A percentile compares a stretch with the other conserved stretches of the same genome.
phyloP scores from a whole-genome alignment of 2,888 invertebrate species.

The Ophion ventricosus region DNA sequence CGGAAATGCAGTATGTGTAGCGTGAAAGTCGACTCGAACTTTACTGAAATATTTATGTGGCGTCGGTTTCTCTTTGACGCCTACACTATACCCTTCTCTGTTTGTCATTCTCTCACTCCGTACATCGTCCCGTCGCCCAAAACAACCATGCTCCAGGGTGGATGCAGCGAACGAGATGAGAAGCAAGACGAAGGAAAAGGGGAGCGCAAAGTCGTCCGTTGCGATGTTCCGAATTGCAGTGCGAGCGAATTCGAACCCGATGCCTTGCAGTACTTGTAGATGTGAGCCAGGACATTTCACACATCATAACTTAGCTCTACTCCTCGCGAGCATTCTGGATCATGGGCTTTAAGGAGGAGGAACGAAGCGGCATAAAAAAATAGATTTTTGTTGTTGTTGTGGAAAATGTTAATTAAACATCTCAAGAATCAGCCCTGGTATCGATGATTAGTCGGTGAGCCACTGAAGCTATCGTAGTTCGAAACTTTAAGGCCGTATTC shows the following conservation, averaged over 20 bases:
- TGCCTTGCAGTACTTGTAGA: too few relatives aligned
- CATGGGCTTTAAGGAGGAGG: too few relatives aligned
- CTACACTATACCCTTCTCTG: slow-evolving; percentile 15
- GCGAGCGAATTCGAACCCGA: slow-evolving; percentile 15
- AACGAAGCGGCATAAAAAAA: too few relatives aligned
- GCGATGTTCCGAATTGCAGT: slow-evolving; percentile 40
- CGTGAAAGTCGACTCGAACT: slow-evolving; percentile 64
- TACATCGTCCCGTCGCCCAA: not conserved
- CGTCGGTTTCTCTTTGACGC: slow-evolving; percentile 66
- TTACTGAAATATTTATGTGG: slow-evolving; percentile 67
- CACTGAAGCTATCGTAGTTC: too few relatives aligned
- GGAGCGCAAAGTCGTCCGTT: slow-evolving; percentile 31
- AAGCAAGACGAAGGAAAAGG: slow-evolving; percentile 2
- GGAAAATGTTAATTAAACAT: too few relatives aligned
- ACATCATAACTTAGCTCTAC: not conserved
- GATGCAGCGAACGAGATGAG: not conserved
- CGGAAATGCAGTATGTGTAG: slow-evolving; percentile 40
- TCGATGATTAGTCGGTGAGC: too few relatives aligned
- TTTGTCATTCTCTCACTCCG: not conserved
- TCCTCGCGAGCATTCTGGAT: too few relatives aligned
- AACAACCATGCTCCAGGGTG: not conserved
- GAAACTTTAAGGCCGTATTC: too few relatives aligned
- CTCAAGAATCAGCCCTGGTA: too few relatives aligned
- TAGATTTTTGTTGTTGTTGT: too few relatives aligned
- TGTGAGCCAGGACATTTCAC: not conserved